phyloP scores from a whole-genome alignment of 2,113 vertebrate genomes.

The Prunella fulvescens region DNA sequence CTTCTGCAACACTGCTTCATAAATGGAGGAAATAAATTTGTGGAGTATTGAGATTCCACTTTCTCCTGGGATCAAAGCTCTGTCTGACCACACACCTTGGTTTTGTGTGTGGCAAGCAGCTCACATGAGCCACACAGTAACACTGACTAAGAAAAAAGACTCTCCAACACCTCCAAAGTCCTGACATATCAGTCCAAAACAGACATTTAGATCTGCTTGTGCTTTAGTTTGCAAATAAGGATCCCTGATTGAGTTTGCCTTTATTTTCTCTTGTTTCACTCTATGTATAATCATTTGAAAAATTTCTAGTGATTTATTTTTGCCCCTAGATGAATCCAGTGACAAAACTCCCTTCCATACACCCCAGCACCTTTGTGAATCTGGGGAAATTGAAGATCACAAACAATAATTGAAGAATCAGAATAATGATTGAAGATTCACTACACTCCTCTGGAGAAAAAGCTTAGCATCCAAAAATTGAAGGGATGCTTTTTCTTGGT shows the following conservation, averaged over 20 bases:
- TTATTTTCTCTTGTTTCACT: background rate
- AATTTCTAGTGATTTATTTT: background rate
- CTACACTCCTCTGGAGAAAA: background rate
- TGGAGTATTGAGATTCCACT: background rate
- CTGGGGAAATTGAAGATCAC: background rate
- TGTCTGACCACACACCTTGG: background rate
- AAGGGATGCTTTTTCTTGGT: background rate
- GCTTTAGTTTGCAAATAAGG: background rate
- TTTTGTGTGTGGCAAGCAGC: background rate
- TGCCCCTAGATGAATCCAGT: background rate
- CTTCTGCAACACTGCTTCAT: background rate
- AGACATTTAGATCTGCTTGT: background rate
- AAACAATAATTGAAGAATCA: too few species aligned
- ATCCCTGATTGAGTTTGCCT: fast-evolving
- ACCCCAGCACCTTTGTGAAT: background rate
- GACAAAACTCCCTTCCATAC: background rate
- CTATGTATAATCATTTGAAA: background rate
- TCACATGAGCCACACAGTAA: background rate
- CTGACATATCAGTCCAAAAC: background rate
- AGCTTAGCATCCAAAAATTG: background rate
- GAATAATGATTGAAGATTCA: too few species aligned
- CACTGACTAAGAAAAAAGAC: background rate
- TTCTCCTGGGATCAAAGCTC: background rate
- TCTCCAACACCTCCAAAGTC: background rate
- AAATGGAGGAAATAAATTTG: background rate